Conservation (phyloP, 2,113 vertebrate genomes). For the Charadrius vociferus region DNA sequence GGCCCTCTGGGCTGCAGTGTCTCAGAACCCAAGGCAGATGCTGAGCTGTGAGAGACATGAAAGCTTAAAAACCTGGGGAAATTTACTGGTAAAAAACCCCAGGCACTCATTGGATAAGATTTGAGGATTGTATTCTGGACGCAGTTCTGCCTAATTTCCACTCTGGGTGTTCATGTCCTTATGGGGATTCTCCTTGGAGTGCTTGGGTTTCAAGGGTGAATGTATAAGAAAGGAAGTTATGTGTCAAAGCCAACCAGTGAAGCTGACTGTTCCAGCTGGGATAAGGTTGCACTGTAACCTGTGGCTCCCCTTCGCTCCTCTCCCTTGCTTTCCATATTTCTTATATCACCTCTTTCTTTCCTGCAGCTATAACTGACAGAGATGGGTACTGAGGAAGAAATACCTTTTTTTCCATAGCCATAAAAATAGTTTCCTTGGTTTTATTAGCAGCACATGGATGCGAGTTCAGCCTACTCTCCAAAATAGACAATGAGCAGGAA, state of each 20-base stretch:
- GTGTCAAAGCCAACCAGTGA: neutral
- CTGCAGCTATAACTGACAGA: neutral
- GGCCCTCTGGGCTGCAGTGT: neutral
- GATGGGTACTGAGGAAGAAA: neutral
- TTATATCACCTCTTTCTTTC: constrained; percentile 26
- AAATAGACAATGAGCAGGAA: constrained; percentile 54
- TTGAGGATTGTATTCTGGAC: neutral
- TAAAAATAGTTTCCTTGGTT: constrained; percentile 44
- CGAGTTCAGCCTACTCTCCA: constrained; percentile 11
- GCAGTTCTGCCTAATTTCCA: neutral
- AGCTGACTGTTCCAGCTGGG: neutral
- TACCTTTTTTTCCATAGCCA: constrained; percentile 8
- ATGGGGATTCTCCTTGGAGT: neutral
- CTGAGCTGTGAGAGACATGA: neutral
- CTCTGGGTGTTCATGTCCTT: neutral
- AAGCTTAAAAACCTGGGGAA: neutral
- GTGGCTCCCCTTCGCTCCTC: neutral
- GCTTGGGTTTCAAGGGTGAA: neutral
- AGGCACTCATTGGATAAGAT: neutral
- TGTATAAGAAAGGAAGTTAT: neutral
- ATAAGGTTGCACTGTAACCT: neutral
- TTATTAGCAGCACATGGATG: constrained; percentile 27
- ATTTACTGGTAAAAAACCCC: neutral
- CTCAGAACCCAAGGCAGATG: neutral
- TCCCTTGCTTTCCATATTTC: neutral